Evolutionary conservation across 2,888 invertebrate genomes (phyloP), one percentile per base, ranked within the genome.

Genomic region (Erebia palarica): DNA sequence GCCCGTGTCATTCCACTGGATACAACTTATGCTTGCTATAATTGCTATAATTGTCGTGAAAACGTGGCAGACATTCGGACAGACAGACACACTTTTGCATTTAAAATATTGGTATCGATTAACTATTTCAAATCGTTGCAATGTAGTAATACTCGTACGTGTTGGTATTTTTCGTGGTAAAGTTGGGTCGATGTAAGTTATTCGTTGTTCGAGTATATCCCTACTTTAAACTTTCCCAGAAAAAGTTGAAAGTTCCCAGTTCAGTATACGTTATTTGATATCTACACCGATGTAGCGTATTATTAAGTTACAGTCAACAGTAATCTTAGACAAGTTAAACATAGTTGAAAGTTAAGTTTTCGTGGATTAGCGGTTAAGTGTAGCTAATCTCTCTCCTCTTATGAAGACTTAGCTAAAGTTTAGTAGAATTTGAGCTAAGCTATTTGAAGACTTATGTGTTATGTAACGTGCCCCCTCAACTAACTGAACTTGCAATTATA

Each of bases 351-450:
- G 80, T 76, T 77, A 80, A 79, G 84, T 82, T 83, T 85, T 83
- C 84, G 75, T 82, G 81, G 87, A 84, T 87, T 87, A 86, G 82
- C 77, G 81, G 82, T 81, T 78, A 83, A 78, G 80, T 79, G 80
- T 80, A 77, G 75, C 77, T 82, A 81, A 82, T 79, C 78, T 74
- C 65, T 75, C 57, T 57, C 27, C 57, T 66, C 44, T 66, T 16
- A 42, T n/a, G 57, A 57, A 66, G 66, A 14, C 42, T 55, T 21
- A 58, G 21, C 57, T 21, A 21, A 21, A 58, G 27, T 57, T n/a
- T n/a, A 13, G 8, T 57, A 49, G 66, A 51, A 51, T 51, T 27
- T 64, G 9, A 65, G 44, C 65, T 65, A 36, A 65, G 8, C 36
- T 27, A 44, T 61, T 63, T 42, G 60, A 60, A 60, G n/a, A 60